phyloP scores from a whole-genome alignment of 2,888 invertebrate genomes.

The Caenorhabditis becei region DNA sequence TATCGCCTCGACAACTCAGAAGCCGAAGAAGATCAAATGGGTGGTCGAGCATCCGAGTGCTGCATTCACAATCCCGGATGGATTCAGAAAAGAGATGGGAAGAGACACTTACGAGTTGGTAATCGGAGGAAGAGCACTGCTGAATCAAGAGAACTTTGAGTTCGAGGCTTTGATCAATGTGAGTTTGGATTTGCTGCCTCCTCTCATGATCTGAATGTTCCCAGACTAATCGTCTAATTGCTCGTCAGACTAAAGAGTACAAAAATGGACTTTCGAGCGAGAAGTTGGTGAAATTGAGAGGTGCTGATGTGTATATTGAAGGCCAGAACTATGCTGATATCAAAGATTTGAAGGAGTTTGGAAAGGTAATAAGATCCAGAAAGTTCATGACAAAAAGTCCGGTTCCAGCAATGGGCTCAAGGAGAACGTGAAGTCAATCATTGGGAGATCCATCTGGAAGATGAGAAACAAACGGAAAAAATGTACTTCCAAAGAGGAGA shows the following conservation, averaged over 20 bases:
- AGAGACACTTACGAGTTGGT: constrained; percentile 31
- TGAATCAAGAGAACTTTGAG: constrained; percentile 49
- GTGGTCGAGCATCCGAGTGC: constrained; percentile 55
- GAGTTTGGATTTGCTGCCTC: background rate
- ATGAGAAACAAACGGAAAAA: constrained; percentile 16
- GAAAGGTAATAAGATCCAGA: constrained; percentile 10
- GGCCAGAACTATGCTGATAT: constrained; percentile 24
- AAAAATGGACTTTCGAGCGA: constrained; percentile 25
- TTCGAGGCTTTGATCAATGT: constrained; percentile 44
- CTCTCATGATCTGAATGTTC: background rate
- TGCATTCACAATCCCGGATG: constrained; percentile 49
- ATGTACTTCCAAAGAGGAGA: constrained; percentile 36
- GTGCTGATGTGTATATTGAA: constrained; percentile 32
- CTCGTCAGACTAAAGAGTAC: constrained; percentile 39
- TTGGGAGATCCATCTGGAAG: constrained; percentile 47
- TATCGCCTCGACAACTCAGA: constrained; percentile 24
- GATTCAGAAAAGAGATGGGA: constrained; percentile 44
- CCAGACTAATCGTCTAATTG: constrained; percentile 43
- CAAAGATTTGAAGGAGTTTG: constrained; percentile 29
- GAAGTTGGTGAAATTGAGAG: constrained; percentile 23
- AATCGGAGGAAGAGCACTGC: constrained; percentile 39
- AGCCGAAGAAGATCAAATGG: constrained; percentile 44
- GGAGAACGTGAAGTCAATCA: constrained; percentile 17
- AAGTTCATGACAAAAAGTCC: background rate
- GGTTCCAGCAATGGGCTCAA: constrained; percentile 35